phyloP scores from a whole-genome alignment of 2,888 invertebrate species.

The Meta bourneti region DNA sequence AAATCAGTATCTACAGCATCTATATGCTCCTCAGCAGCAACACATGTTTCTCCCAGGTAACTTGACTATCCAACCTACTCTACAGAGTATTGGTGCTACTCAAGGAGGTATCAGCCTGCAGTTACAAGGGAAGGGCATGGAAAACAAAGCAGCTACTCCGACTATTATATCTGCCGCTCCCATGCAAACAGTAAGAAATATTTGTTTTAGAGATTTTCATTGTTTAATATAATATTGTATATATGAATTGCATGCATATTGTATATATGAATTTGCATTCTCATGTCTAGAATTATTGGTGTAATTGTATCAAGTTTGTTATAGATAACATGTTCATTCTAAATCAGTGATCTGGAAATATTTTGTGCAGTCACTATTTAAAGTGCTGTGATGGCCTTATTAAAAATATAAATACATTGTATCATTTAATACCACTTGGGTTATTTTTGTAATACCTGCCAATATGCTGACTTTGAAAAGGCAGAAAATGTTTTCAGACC shows the following conservation, averaged over 20 bases:
- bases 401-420: no score
- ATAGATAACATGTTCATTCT: no score
- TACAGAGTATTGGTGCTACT: conserved; percentile 73
- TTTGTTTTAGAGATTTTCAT: background rate
- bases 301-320: no score
- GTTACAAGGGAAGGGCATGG: conserved; percentile 84
- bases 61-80: conserved; percentile 86
- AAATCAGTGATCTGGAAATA: no score
- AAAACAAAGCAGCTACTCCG: conserved; percentile 57
- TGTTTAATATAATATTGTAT: background rate
- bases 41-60: conserved; percentile 88
- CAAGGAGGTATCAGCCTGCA: conserved; percentile 86
- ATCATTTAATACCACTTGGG: no score
- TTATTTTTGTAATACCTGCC: no score
- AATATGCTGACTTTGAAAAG: no score
- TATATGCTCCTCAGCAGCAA: conserved; percentile 89
- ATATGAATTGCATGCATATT: background rate
- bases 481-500: no score
- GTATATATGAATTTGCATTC: background rate
- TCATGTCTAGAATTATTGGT: background rate
- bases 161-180: conserved; percentile 74
- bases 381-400: no score
- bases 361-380: no score
- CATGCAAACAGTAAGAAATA: conserved; percentile 70
- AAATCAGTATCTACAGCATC: conserved; percentile 88